These are phyloP conservation scores for Poeciliopsis gracilis DNA, from an alignment of 2,797 vertebrate species.

Conservation along the genomic window DNA sequence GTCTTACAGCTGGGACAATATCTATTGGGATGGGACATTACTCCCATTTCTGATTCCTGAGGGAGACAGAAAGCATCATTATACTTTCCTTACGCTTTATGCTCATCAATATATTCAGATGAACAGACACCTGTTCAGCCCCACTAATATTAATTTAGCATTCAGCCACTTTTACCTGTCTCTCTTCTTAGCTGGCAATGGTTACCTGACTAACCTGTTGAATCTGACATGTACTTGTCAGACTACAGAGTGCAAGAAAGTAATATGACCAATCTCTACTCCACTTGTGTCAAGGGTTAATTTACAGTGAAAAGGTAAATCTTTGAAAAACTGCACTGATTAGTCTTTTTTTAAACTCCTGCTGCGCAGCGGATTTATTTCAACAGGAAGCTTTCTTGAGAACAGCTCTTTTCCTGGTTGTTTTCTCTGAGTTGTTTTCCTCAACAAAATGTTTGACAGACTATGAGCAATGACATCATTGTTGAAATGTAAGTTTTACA, in stretches of 20 bases:
- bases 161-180: conserved; percentile 21
- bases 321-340: conserved; percentile 47
- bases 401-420: conserved; percentile 28
- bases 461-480: neutral
- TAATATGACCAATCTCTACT: conserved; percentile 44
- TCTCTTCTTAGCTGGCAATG: conserved; percentile 40
- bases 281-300: conserved; percentile 60
- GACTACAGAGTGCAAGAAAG: conserved; percentile 32
- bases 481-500: neutral
- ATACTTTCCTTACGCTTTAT: neutral
- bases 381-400: conserved; percentile 14
- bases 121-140: neutral
- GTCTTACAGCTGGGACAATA: neutral
- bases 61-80: neutral
- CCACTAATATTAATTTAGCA: conserved; percentile 37
- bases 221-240: conserved; percentile 37
- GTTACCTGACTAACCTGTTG: conserved; percentile 43
- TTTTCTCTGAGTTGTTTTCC: conserved; percentile 11
- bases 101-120: neutral
- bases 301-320: conserved; percentile 42
- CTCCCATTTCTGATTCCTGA: neutral
- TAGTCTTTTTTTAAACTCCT: conserved; percentile 30
- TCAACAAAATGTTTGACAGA: conserved; percentile 6
- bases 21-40: neutral
- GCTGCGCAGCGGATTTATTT: conserved; percentile 21